Percentiles rank a stretch among this genome's conserved stretches.
Conservation (phyloP, 2,113 vertebrate genomes). For the Clupea harengus region DNA sequence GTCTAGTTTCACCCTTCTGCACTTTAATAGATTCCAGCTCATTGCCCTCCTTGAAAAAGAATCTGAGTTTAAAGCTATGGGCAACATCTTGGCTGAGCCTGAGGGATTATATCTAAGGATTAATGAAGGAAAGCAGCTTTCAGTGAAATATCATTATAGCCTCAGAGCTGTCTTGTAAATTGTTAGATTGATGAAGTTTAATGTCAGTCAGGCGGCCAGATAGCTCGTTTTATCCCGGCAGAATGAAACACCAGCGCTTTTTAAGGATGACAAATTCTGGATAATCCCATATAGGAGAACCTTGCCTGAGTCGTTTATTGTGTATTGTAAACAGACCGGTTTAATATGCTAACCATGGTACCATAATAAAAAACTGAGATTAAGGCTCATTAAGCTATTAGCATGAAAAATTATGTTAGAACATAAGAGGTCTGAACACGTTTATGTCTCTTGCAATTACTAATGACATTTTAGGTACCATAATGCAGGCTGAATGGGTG, state of each 20-base stretch:
- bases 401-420: constrained; percentile 34
- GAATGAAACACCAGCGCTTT: constrained; percentile 33
- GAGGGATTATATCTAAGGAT: constrained; percentile 77
- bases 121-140: constrained; percentile 85
- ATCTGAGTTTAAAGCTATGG: constrained; percentile 72
- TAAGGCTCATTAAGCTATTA: constrained; percentile 41
- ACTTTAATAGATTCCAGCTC: constrained; percentile 46
- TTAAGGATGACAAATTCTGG: constrained; percentile 43
- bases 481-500: constrained; percentile 6
- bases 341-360: constrained; percentile 41
- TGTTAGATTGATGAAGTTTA: constrained; percentile 66
- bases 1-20: constrained; percentile 34
- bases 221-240: constrained; percentile 60
- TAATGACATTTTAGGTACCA: constrained; percentile 20
- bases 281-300: constrained; percentile 46
- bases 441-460: constrained; percentile 17
- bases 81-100: constrained; percentile 71
- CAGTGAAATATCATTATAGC: constrained; percentile 79
- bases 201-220: constrained; percentile 57
- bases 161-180: constrained; percentile 78
- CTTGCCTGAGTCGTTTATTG: constrained; percentile 29
- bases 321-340: constrained; percentile 28
- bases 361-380: constrained; percentile 39
- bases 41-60: constrained; percentile 38
- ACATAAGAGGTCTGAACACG: constrained; percentile 24